A percentile compares a stretch with the other conserved stretches of the same genome.
Conservation (phyloP, 2,888 invertebrate species). For the Cabera pusaria region DNA sequence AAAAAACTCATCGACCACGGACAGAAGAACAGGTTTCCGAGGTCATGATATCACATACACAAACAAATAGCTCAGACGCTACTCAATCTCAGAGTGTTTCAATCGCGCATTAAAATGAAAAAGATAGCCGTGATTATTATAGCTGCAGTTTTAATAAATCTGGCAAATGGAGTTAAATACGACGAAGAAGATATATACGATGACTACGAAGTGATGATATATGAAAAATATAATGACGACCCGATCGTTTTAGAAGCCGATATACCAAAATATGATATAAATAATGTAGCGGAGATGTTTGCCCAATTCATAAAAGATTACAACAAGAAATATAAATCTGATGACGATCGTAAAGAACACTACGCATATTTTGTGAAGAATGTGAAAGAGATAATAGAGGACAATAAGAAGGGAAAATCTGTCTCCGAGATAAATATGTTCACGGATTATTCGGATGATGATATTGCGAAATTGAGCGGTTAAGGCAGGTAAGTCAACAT, state of each 20-base stretch:
- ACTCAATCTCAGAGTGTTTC: constrained; percentile 20
- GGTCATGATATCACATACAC: constrained; percentile 31
- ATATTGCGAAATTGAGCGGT: constrained; percentile 31
- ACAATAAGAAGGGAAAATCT: constrained; percentile 43
- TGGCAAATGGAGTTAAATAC: constrained; percentile 23
- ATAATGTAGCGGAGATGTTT: constrained; percentile 53
- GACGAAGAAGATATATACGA: constrained; percentile 25
- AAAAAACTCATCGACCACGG: constrained; percentile 16
- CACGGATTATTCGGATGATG: constrained; percentile 46
- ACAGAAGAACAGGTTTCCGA: constrained; percentile 38
- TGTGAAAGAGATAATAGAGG: constrained; percentile 53
- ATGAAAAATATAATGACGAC: constrained; percentile 17
- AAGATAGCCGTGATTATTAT: constrained; percentile 26
- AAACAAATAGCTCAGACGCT: constrained; percentile 35
- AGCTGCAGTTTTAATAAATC: constrained; percentile 26
- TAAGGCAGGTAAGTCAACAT: constrained; percentile 20
- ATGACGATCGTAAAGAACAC: constrained; percentile 45
- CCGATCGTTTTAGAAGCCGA: constrained; percentile 24
- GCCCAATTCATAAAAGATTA: constrained; percentile 47
- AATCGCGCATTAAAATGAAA: constrained; percentile 40
- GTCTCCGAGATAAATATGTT: constrained; percentile 56
- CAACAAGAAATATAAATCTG: constrained; percentile 49
- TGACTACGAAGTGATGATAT: constrained; percentile 7
- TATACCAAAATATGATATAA: constrained; percentile 50
- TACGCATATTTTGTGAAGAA: constrained; percentile 50